Percentiles rank a stretch among this genome's conserved stretches.
phyloP scores from a whole-genome alignment of 2,888 invertebrate species.

The Caenorhabditis sp. region DNA sequence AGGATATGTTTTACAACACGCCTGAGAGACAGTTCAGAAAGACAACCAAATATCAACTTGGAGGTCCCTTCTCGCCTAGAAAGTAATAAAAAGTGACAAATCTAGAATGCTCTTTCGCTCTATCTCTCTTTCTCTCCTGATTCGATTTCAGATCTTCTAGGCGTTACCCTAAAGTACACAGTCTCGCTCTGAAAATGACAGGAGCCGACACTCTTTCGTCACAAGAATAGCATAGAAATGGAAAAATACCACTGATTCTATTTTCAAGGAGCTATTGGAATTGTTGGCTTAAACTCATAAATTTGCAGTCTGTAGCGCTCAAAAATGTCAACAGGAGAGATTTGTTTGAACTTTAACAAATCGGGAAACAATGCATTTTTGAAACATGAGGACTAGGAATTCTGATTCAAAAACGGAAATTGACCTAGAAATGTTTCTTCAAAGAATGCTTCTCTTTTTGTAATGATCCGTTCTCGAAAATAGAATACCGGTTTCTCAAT shows the following conservation, averaged over 20 bases:
- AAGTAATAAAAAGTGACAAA: slow-evolving; percentile 11
- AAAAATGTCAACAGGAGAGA: too few relatives aligned
- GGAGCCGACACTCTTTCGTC: background rate
- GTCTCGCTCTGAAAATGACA: slow-evolving; percentile 24
- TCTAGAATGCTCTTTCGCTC: background rate
- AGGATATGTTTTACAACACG: too few relatives aligned
- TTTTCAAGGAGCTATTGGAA: background rate
- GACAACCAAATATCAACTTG: background rate
- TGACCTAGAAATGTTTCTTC: too few relatives aligned
- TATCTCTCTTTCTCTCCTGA: background rate
- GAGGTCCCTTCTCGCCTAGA: background rate
- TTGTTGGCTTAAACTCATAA: too few relatives aligned
- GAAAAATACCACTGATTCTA: background rate
- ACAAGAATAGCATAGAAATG: background rate
- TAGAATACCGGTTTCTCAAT: too few relatives aligned
- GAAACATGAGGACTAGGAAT: too few relatives aligned
- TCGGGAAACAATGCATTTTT: too few relatives aligned
- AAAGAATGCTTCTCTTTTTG: too few relatives aligned
- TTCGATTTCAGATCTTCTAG: slow-evolving; percentile 7
- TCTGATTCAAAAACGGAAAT: too few relatives aligned
- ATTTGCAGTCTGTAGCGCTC: too few relatives aligned
- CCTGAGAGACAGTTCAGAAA: background rate
- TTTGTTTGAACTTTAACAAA: too few relatives aligned
- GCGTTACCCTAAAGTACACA: slow-evolving; percentile 14
- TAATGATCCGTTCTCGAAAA: too few relatives aligned